Evolutionary conservation across 2,113 vertebrate genomes (phyloP), one percentile per base, ranked within the genome.

Genomic region (Isichthys henryi): DNA sequence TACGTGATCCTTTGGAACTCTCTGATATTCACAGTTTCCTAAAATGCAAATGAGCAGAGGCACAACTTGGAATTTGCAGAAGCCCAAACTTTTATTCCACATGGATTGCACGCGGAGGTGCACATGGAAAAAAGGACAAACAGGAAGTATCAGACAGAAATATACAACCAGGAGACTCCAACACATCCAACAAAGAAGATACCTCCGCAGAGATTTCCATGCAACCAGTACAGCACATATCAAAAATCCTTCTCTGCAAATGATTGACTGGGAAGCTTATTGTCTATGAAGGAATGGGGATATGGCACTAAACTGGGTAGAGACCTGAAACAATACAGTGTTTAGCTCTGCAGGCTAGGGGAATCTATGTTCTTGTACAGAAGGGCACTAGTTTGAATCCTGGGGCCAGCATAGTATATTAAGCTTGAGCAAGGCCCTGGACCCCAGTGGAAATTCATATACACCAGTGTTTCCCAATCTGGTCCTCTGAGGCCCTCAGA

Each of bases 41-140:
- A 89, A 53, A 27, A 91, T 43, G 83, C 49, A 89, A 58, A 23
- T 46, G 91, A 70, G 85, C 91, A 43, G 89, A 53, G 58, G 43
- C 89, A 19, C 53, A 53, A 27, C 21, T 49, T 93, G 90, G 93
- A 91, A 93, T 95, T 95, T 93, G 95, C 93, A 95, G 94, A 95
- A 95, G 93, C 95, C 95, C 96, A 94, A 95, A 94, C 94, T 94
- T 96, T 96, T 96, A 96, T 96, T 96, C 93, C 95, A 93, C 95
- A 96, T 94, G 95, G 94, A 94, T 96, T 96, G 95, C 94, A 96
- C 94, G 95, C 95, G 95, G 95, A 94, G 93, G 94, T 95, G 95
- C 93, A 95, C 82, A 93, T 95, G 94, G 93, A 93, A 91, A 5
- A 17, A 91, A 93, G 93, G 94, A 95, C 93, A 94, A 91, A 95